Conservation (phyloP, 2,113 vertebrate genomes). For the Tylochromis polylepis region DNA sequence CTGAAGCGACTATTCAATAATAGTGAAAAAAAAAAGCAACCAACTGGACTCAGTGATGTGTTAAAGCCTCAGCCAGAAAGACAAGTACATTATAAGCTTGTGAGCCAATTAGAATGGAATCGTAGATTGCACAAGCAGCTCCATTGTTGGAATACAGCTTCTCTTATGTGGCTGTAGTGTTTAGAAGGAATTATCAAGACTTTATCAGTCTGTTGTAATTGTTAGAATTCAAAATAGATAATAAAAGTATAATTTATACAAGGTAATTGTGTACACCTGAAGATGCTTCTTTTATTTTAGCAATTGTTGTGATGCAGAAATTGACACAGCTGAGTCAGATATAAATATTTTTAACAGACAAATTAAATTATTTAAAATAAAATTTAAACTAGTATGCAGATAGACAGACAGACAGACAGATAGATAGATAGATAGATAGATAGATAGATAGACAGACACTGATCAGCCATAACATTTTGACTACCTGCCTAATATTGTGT, state of each 20-base stretch:
- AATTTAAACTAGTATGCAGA: not conserved
- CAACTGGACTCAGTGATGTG: conserved; percentile 44
- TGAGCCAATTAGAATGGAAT: conserved; percentile 46
- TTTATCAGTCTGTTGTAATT: not conserved
- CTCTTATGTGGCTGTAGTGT: not conserved
- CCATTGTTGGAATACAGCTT: not conserved
- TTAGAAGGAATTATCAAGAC: conserved; percentile 18
- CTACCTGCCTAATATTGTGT: too few species aligned
- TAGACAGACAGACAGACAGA: not conserved
- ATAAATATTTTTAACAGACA: too few species aligned
- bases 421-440: not conserved
- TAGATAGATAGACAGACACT: too few species aligned
- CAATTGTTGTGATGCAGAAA: not conserved
- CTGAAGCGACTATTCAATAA: conserved; percentile 25
- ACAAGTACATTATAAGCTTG: conserved; percentile 37
- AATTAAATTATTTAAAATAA: not conserved
- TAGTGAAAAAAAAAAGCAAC: conserved; percentile 1
- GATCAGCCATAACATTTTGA: not conserved
- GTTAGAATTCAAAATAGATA: not conserved
- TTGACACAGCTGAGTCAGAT: not conserved
- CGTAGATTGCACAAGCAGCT: conserved; percentile 25
- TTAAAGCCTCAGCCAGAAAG: conserved; percentile 37
- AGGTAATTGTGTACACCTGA: not conserved
- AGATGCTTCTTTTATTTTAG: not conserved
- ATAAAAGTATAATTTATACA: not conserved